Evolutionary conservation across 2,113 vertebrate genomes (phyloP).

Genomic region (Eulemur macaco): DNA sequence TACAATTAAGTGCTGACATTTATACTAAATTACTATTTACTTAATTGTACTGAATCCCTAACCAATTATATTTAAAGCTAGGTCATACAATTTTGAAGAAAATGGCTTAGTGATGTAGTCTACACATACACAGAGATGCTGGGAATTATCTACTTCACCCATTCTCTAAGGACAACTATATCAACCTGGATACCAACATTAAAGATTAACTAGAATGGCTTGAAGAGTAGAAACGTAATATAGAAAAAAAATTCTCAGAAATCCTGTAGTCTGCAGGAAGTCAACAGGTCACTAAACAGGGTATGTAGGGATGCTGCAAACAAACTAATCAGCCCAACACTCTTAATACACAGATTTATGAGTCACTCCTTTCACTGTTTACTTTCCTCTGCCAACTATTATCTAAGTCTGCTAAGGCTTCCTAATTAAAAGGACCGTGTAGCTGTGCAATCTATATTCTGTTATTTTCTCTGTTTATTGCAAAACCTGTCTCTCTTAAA

Average conservation of each 20-base stretch:
- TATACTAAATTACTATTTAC: not conserved
- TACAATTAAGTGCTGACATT: not conserved
- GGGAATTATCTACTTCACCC: not conserved
- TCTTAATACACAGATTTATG: slow-evolving; percentile 66
- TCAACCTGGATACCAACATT: not conserved
- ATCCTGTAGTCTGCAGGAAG: slow-evolving; percentile 40
- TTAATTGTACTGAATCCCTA: not conserved
- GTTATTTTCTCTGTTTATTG: slow-evolving; percentile 77
- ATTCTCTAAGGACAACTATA: not conserved
- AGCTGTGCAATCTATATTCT: slow-evolving; percentile 78
- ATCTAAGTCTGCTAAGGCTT: slow-evolving; percentile 66
- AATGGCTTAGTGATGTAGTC: not conserved
- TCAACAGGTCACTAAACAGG: slow-evolving; percentile 51
- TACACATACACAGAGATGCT: not conserved
- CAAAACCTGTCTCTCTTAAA: slow-evolving; percentile 61
- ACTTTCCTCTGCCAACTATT: slow-evolving; percentile 59
- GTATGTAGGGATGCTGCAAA: not conserved
- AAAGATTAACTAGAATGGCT: slow-evolving; percentile 47
- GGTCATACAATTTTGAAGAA: not conserved
- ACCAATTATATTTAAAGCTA: not conserved
- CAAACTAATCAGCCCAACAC: slow-evolving; percentile 74
- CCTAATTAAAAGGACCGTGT: slow-evolving; percentile 77
- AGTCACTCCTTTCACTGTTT: slow-evolving; percentile 49
- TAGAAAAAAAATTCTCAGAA: slow-evolving; percentile 41
- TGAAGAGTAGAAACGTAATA: slow-evolving; percentile 24